Percentiles rank a stretch among this genome's conserved stretches.
phyloP scores from a whole-genome alignment of 2,113 vertebrate species.

The Crypturellus undulatus region DNA sequence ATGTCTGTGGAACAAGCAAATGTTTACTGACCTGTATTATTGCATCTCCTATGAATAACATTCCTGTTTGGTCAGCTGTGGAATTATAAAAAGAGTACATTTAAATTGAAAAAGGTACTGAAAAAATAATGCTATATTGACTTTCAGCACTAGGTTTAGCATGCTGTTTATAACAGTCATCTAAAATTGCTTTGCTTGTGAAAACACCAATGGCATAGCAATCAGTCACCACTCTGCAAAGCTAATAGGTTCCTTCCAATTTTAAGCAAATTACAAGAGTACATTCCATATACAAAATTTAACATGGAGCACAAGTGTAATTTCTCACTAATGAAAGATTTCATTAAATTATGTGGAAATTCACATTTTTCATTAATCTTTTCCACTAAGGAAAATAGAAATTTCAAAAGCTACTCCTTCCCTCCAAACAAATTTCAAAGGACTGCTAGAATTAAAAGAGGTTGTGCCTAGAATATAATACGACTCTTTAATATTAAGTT shows the following conservation, averaged over 20 bases:
- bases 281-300: constrained; percentile 17
- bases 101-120: constrained; percentile 79
- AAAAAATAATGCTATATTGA: constrained; percentile 39
- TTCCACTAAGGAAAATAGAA: constrained; percentile 26
- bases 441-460: constrained; percentile 10
- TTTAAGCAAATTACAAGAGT: constrained; percentile 34
- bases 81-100: constrained; percentile 74
- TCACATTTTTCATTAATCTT: constrained; percentile 37
- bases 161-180: background rate
- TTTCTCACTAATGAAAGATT: constrained; percentile 34
- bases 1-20: background rate
- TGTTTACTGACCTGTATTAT: constrained; percentile 89
- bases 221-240: background rate
- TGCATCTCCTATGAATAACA: constrained; percentile 93
- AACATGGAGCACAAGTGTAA: constrained; percentile 8
- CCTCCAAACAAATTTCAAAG: constrained; percentile 21
- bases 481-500: background rate
- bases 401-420: constrained; percentile 3
- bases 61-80: constrained; percentile 92
- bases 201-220: background rate
- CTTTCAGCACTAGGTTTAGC: background rate
- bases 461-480: constrained; percentile 30
- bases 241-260: background rate
- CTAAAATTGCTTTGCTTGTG: background rate
- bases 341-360: constrained; percentile 48